Evolutionary conservation across 1,140 invertebrate species (phyloP).

Genomic region (Brachionus sp.): DNA sequence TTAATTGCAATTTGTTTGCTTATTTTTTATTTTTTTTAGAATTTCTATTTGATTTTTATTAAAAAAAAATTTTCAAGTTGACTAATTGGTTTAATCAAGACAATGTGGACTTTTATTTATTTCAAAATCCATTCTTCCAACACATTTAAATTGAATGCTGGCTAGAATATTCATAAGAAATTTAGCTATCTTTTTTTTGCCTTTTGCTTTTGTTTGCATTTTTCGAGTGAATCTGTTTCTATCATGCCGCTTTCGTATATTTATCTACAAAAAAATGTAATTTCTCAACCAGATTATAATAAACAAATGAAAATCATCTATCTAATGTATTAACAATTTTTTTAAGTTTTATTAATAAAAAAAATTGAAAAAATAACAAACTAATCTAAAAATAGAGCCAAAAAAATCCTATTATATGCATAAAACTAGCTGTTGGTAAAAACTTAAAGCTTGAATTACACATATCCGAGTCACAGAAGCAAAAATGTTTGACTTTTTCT

Average conservation of each 20-base stretch:
- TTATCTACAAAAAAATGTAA: neutral
- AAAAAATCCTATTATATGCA: neutral
- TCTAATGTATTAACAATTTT: neutral
- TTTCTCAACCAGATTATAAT: neutral
- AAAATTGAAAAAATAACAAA: neutral
- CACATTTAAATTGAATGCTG: neutral
- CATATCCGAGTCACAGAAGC: conserved; percentile 45
- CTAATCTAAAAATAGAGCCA: neutral
- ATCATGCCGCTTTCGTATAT: neutral
- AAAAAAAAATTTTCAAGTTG: neutral
- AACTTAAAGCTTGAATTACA: conserved; percentile 3
- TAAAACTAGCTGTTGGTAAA: neutral
- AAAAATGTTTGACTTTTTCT: conserved; percentile 46
- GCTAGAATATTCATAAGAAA: neutral
- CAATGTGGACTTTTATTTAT: neutral
- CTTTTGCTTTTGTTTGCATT: neutral
- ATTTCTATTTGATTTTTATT: too few species aligned
- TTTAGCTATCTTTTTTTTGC: neutral
- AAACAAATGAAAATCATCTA: neutral
- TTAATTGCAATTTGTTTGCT: too few species aligned
- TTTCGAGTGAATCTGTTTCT: neutral
- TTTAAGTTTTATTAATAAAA: neutral
- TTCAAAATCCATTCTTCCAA: neutral
- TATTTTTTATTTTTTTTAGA: too few species aligned
- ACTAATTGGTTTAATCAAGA: neutral